These are phyloP conservation scores for Orthonychiurus folsomi DNA, from an alignment of 2,888 invertebrate genomes.

Conservation along the genomic window DNA sequence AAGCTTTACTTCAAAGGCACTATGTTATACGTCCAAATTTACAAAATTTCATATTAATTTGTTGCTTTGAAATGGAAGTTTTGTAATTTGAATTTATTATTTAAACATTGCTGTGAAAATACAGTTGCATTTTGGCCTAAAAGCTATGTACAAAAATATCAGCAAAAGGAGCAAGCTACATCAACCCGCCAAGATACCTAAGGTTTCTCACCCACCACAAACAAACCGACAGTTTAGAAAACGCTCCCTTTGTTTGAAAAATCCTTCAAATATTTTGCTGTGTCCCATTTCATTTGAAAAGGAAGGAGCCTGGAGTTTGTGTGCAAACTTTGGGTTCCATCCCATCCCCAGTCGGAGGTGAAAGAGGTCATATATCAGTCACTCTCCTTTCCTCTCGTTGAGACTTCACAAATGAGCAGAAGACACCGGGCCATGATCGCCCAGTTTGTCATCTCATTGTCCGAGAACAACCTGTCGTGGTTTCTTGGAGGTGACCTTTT, in stretches of 20 bases:
- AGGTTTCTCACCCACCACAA: too few relatives aligned
- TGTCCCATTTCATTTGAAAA: not conserved
- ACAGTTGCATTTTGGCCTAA: too few relatives aligned
- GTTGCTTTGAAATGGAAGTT: too few relatives aligned
- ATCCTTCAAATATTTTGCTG: not conserved
- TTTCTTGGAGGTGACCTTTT: not conserved
- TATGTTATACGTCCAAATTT: too few relatives aligned
- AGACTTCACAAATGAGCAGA: conserved; percentile 30
- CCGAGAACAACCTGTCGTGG: not conserved
- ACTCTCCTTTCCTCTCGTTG: not conserved
- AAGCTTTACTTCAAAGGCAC: too few relatives aligned
- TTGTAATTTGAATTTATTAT: too few relatives aligned
- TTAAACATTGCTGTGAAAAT: too few relatives aligned
- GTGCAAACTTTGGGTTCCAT: not conserved
- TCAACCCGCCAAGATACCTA: too few relatives aligned
- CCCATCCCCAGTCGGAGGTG: not conserved
- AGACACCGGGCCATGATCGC: conserved; percentile 34
- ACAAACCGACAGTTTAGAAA: not conserved
- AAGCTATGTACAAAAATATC: too few relatives aligned
- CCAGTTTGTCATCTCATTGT: conserved; percentile 30
- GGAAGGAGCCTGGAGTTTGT: conserved; percentile 3
- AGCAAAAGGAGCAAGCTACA: too few relatives aligned
- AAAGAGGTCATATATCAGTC: conserved; percentile 32
- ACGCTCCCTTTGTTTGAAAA: not conserved
- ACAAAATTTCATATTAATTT: too few relatives aligned